Conservation (phyloP, 2,797 vertebrate genomes). For the Pyrrhura leucotis region DNA sequence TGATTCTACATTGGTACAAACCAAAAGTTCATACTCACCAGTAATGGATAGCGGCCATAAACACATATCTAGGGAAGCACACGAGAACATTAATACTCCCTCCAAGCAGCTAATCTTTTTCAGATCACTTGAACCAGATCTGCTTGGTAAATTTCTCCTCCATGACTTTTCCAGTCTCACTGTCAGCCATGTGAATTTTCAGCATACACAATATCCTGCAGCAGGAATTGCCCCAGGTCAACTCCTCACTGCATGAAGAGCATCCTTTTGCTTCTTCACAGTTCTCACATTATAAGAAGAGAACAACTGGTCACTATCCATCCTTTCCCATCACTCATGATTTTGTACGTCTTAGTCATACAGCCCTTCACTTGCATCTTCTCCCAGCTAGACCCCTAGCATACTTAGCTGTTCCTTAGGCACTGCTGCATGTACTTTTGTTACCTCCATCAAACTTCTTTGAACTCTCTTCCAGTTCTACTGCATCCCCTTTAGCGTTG, state of each 20-base stretch:
- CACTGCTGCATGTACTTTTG: not conserved
- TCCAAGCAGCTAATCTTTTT: not conserved
- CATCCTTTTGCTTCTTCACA: not conserved
- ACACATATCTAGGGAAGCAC: not conserved
- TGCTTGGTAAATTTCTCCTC: not conserved
- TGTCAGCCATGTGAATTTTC: not conserved
- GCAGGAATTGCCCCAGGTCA: not conserved
- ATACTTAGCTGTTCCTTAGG: not conserved
- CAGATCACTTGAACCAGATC: not conserved
- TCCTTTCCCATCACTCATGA: not conserved
- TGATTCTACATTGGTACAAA: not conserved
- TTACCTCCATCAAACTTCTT: not conserved
- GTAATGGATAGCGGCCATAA: not conserved
- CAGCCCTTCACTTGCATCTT: not conserved
- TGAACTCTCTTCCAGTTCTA: not conserved
- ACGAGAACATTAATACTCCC: not conserved
- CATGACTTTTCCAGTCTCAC: not conserved
- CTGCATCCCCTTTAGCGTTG: not conserved
- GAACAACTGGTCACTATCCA: not conserved
- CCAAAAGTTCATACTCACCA: not conserved
- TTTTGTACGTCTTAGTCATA: not conserved
- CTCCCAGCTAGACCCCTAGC: not conserved
- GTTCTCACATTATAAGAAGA: not conserved
- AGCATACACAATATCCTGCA: not conserved
- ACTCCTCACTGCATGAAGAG: not conserved